These are phyloP conservation scores for Dendronephthya gigantea DNA, from an alignment of 64 coral and sea anemone genomes.

Conservation along the genomic window DNA sequence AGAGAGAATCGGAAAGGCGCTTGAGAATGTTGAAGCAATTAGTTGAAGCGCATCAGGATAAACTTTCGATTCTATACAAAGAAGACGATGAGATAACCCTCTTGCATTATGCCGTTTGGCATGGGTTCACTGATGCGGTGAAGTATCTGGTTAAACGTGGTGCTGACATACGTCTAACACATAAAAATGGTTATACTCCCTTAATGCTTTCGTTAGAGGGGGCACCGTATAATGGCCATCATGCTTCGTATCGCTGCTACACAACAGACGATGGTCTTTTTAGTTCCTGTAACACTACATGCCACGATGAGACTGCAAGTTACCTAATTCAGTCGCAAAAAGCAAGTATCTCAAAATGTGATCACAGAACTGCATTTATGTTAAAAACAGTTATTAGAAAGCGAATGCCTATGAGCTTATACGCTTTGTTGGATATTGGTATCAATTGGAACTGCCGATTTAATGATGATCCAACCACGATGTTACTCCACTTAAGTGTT, in stretches of 20 bases:
- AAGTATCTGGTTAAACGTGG: background rate
- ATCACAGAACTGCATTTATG: background rate
- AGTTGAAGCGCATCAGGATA: background rate
- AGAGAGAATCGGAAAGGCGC: background rate
- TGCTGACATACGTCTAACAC: background rate
- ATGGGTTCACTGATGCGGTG: constrained; percentile 7
- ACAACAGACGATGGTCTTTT: background rate
- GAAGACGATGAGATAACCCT: background rate
- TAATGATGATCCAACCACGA: background rate
- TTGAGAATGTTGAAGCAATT: background rate
- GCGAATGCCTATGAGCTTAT: background rate
- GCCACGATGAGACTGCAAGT: background rate
- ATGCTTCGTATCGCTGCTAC: background rate
- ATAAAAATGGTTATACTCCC: constrained; percentile 12
- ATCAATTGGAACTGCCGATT: background rate
- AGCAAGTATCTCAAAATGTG: background rate
- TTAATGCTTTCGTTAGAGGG: background rate
- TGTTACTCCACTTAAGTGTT: background rate
- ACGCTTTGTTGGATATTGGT: background rate
- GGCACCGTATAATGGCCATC: background rate
- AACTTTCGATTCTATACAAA: background rate
- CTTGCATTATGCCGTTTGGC: constrained; percentile 36
- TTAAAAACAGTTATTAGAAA: background rate
- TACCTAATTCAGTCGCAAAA: background rate
- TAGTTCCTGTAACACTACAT: background rate